Base-by-base conservation (phyloP, 64 coral and sea anemone genomes). In the Acropora yongei region DNA sequence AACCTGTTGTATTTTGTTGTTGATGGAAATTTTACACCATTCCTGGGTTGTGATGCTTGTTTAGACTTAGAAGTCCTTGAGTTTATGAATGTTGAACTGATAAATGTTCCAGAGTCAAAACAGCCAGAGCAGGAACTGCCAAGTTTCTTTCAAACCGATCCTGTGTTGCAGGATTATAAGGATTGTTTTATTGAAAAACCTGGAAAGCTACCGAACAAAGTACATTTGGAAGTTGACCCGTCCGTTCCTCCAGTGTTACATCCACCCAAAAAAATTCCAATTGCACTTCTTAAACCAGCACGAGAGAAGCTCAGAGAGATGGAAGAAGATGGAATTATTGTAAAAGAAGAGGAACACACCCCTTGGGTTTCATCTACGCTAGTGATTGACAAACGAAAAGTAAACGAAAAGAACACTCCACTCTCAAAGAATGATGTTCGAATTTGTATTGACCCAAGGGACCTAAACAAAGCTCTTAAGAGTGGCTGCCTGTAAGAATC, bases 341-440 rank as follows among this genome's bases (percentile, higher is more conserved):
- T 92, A 5, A 92, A 92, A 66, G 90, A 92, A 41, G 90, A 92
- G 57, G 72, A 71, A 18, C 90, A 61, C 49, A 86, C 80, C 51
- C 80, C 80, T 44, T 86, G 80, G 80, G 90, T 92, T 8, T 65
- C 50, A 44, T 86, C 80, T 50, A 79, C 53, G 47, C 16, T 79
- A 17, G 47, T 93, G 47, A 74, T 88, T 63, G 92, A 93, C 77
- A 93, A 88, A 75, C 49, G 86, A 76, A 78, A 82, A 74, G 92
- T 19, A 6, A 93, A 88, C 12, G 13, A 69, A 3, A 69, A 13
- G 12, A 69, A 69, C 67, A 14, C 67, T 69, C 6, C 67, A 69
- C 6, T 17, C 12, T 69, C 12, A 69, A 69, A 69, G 14, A 69
- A 69, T 2, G 67, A 69, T 69, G 71, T 74, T 74, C 16, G 30